Conservation (phyloP, 2,797 vertebrate genomes). For the Pangasius djambal region DNA sequence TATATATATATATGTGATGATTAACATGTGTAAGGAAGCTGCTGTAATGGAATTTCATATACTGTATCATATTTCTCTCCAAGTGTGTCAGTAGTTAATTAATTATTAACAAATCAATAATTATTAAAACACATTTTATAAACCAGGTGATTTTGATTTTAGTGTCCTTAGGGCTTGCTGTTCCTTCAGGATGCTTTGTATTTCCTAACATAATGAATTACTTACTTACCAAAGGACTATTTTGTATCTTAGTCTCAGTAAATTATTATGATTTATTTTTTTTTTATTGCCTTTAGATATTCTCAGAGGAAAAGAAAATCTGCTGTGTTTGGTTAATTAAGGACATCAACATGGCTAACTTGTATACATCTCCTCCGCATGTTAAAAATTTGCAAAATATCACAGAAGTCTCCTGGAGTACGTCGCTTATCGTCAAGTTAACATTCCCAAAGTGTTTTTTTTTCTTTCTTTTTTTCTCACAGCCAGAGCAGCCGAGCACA, state of each 20-base stretch:
- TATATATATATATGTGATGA: no score
- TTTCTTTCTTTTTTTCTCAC: neutral
- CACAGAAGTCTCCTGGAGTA: conserved; percentile 41
- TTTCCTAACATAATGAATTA: neutral
- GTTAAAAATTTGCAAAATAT: conserved; percentile 36
- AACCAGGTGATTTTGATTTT: neutral
- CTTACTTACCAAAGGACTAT: neutral
- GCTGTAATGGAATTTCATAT: neutral
- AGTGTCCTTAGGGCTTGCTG: neutral
- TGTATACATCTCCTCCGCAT: conserved; percentile 44
- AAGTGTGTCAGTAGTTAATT: neutral
- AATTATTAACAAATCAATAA: neutral
- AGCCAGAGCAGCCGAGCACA: conserved; percentile 40
- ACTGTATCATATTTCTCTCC: neutral
- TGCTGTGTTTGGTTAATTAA: neutral
- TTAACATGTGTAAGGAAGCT: neutral
- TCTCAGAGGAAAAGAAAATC: neutral
- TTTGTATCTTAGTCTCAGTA: neutral
- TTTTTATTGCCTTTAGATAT: no score
- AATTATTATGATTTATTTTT: neutral
- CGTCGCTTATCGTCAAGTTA: conserved; percentile 21
- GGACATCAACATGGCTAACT: conserved; percentile 32
- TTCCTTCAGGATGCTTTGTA: neutral
- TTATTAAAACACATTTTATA: neutral
- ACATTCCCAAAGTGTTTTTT: conserved; percentile 25